phyloP scores from a whole-genome alignment of 2,113 vertebrate species.

The Daboia siamensis region DNA sequence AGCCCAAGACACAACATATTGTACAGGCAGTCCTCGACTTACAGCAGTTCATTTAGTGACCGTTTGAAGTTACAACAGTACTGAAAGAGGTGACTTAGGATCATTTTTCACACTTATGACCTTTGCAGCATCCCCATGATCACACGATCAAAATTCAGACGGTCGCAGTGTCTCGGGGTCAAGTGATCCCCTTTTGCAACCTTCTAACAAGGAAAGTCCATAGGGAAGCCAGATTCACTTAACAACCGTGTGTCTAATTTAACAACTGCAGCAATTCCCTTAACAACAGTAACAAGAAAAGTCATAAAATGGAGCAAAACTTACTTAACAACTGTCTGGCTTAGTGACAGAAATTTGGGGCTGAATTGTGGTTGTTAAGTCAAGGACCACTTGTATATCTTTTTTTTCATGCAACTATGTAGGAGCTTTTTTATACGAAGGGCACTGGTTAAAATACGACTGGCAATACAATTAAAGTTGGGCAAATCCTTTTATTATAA shows the following conservation, averaged over 20 bases:
- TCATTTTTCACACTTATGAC: neutral
- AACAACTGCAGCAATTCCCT: neutral
- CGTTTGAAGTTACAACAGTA: neutral
- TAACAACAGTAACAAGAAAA: no score
- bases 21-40: neutral
- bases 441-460: fast-evolving
- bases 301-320: no score
- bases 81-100: neutral
- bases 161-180: no score
- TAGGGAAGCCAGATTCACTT: no score
- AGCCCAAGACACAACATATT: neutral
- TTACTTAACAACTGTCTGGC: no score
- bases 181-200: no score
- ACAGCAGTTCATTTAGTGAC: neutral
- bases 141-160: neutral
- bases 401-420: neutral
- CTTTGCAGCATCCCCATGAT: neutral
- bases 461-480: no score
- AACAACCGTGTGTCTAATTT: no score
- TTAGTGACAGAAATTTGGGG: no score
- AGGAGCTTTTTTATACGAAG: neutral
- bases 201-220: no score
- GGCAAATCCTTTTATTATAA: neutral
- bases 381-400: neutral
- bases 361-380: neutral